Base-by-base conservation (phyloP, 2,888 invertebrate genomes). In the Mythimna lalbum region DNA sequence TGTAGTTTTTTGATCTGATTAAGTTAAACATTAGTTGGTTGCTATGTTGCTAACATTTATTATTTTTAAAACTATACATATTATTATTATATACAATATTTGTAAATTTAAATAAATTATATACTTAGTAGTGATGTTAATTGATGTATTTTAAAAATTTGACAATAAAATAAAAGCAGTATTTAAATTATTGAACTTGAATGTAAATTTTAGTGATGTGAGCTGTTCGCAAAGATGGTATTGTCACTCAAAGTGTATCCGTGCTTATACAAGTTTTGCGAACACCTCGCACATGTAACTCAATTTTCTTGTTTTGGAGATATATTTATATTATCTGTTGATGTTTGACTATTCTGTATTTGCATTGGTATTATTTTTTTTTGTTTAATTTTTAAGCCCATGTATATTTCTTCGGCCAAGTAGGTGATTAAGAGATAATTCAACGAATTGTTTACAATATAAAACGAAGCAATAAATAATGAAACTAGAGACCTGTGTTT, bases 141-240 rank as follows among this genome's bases (percentile, higher is more conserved):
- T 82, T 80, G 89, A 90, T 90, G 93, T 94, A 93, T 93, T 94
- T 94, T 88, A 88, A 92, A 86, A 88, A 94, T 91, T 94, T 91
- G 95, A 95, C 95, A 95, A 95, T 95, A 95, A 95, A 94, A 71
- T 82, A 73, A 94, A 94, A 95, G 91, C 95, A 95, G 95, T 95
- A 95, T 95, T 95, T 94, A 94, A 93, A 93, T 92, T 93, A 92
- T 92, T 90, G 81, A 89, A 90, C 64, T 81, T 76, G 76, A 72
- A 76, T 85, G 82, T 84, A 86, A 80, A 82, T 78, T 84, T 84
- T 73, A 69, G 64, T 61, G 59, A 39, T 63, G 73, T 74, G 70
- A 62, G 60, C 19, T 67, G 74, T 71, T 71, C 75, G 73, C 72
- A 68, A 80, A 69, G 61, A 76, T 82, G 83, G 82, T 83, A 80